Base-by-base conservation (phyloP, 37 sponge, comb jelly and placozoan genomes). In the Theonella swinhoei region DNA sequence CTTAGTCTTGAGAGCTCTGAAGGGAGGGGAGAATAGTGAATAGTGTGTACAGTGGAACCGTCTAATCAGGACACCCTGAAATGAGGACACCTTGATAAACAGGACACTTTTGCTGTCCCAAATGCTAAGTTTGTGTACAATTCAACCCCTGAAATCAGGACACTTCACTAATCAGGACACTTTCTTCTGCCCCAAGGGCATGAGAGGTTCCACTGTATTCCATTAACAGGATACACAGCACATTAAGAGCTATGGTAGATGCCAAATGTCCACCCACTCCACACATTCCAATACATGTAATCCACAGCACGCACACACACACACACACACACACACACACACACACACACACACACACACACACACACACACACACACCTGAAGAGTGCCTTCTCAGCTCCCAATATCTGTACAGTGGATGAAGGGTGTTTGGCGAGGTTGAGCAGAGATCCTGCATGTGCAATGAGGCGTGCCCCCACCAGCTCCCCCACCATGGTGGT, bases 381-480 rank as follows among this genome's bases (percentile, higher is more conserved):
- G 70, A 98, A 98, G n/a, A 98, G 75, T 17, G 98, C 98, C 76
- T 96, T 98, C 74, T 98, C 98, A 29, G 98, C 98, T 43, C 98
- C 98, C 2, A 98, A 84, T 42, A 98, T 98, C 78, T 98, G 98
- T 25, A 98, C 98, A 28, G 98, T 98, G 9, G 98, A 98, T 31
- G 98, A 90, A 8, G 98, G 98, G 64, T 98, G 94, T 60, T 98
- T 98, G 60, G 98, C 98, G 30, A 98, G 89, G 68, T 94, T 97
- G 43, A 97, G 68, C 34, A 97, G 88, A 36, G 95, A 97, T 3
- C 98, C 90, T 72, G 98, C 98, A 76, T 97, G 98, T 22, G 98
- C 93, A 22, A 97, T 95, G 20, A 97, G 88, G 42, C 98, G 72
- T 40, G 98, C 98, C 11, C 98, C 98, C 58, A 97, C 98, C 81